Evolutionary conservation across 2,797 vertebrate species (phyloP), one percentile per base, ranked within the genome.

Genomic region (Hippocampus kuda): DNA sequence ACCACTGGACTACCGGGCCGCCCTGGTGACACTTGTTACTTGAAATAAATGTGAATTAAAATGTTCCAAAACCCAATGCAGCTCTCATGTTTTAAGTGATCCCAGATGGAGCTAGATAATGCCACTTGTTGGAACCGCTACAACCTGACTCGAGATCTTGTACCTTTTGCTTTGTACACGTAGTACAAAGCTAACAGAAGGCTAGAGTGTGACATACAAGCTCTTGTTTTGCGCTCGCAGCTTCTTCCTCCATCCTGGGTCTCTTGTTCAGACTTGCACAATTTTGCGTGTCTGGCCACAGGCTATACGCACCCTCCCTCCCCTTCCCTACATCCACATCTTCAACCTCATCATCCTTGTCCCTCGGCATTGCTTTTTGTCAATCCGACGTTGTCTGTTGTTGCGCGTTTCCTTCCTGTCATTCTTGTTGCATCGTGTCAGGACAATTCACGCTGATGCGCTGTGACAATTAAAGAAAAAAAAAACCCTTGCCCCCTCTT

Each of bases 231-330:
- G 54, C 79, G 69, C 11, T 7, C 69, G 65, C 81, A 82, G n/a
- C 83, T 84, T 85, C 84, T 81, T 83, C 72, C 65, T 78, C 63
- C 54, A 48, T 70, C 76, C 69, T 74, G 72, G 49, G 74, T 78
- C 68, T 83, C 84, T 75, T 89, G 88, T 88, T 85, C 79, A 71
- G 81, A 88, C 88, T 82, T 74, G 88, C 77, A 82, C 67, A 79
- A 75, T 79, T 88, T 84, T 82, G 73, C 81, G 80, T 85, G 75
- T 86, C 77, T 83, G 62, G 78, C 88, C 80, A 77, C 69, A 69
- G 82, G 88, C 84, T 78, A 76, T 4, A 44, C 60, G 61, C 72
- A 42, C 34, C 13, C 54, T 24, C 11, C 26, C 13, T 22, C 54
- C n/a, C 42, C 57, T 44, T 34, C 38, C 6, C 68, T 68, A 56